phyloP scores from a whole-genome alignment of 2,888 invertebrate genomes.

The Ypsolopha sequella region DNA sequence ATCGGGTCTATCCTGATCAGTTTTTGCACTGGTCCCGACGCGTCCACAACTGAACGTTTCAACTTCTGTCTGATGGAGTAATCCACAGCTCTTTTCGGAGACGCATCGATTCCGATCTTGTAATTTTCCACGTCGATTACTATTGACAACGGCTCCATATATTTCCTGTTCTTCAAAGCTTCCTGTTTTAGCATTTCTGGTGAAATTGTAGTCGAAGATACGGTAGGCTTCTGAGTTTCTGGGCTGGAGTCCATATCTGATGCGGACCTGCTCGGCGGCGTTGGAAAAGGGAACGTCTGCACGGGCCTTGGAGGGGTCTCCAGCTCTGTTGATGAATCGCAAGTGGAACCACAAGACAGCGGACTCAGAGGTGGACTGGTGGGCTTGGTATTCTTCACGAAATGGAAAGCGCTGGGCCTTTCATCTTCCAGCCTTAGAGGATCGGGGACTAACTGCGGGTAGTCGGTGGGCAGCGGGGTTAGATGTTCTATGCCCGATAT shows the following conservation, averaged over 20 bases:
- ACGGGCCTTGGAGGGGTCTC: slow-evolving; percentile 64
- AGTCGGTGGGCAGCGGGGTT: slow-evolving; percentile 30
- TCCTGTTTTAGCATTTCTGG: slow-evolving; percentile 51
- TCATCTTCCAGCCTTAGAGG: slow-evolving; percentile 54
- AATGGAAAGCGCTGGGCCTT: slow-evolving; percentile 57
- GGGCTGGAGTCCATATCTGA: slow-evolving; percentile 67
- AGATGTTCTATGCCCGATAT: slow-evolving; percentile 67
- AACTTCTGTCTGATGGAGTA: slow-evolving; percentile 54
- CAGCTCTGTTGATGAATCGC: slow-evolving; percentile 70
- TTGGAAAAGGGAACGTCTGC: slow-evolving; percentile 59
- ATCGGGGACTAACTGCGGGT: slow-evolving; percentile 72
- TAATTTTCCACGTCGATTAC: slow-evolving; percentile 63
- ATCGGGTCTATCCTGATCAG: slow-evolving; percentile 28
- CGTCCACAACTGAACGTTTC: slow-evolving; percentile 41
- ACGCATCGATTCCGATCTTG: slow-evolving; percentile 59
- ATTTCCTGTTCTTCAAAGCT: slow-evolving; percentile 37
- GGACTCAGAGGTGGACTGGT: slow-evolving; percentile 81
- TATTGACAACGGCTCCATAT: slow-evolving; percentile 59
- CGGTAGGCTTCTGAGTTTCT: slow-evolving; percentile 60
- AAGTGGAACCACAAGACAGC: slow-evolving; percentile 77
- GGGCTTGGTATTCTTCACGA: slow-evolving; percentile 46
- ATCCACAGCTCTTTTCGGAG: slow-evolving; percentile 59
- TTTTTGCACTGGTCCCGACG: slow-evolving; percentile 40
- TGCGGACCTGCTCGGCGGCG: slow-evolving; percentile 72
- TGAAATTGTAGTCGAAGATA: slow-evolving; percentile 67